A percentile compares a stretch with the other conserved stretches of the same genome.
Evolutionary conservation across 2,113 vertebrate species (phyloP).

Genomic region (Muntiacus reevesi): DNA sequence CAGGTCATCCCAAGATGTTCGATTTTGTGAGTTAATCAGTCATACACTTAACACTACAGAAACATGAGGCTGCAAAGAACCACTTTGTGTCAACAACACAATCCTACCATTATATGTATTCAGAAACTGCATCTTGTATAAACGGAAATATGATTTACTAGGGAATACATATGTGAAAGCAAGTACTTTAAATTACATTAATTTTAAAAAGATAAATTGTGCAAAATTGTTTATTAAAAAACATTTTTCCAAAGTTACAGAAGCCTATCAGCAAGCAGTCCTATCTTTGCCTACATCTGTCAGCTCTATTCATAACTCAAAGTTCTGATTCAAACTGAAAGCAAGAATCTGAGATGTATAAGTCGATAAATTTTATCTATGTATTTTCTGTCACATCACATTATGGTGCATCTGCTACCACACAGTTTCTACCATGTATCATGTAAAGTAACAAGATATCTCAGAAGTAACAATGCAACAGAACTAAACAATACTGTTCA

Average conservation of each 20-base stretch:
- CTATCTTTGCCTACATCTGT: slow-evolving; percentile 5
- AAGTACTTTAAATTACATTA: background rate
- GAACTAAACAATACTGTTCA: slow-evolving; percentile 38
- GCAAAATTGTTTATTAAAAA: background rate
- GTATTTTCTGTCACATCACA: slow-evolving; percentile 74
- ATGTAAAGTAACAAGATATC: slow-evolving; percentile 23
- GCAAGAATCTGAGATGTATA: slow-evolving; percentile 48
- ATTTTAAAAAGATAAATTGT: background rate
- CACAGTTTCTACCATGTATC: background rate
- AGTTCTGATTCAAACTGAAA: slow-evolving; percentile 67
- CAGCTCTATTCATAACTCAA: background rate
- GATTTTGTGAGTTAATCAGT: background rate
- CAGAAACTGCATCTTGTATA: slow-evolving; percentile 16
- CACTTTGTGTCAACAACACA: background rate
- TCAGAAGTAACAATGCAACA: slow-evolving; percentile 12
- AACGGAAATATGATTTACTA: slow-evolving; percentile 42
- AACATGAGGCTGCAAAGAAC: background rate
- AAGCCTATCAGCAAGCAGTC: background rate
- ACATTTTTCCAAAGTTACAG: background rate
- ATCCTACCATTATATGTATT: background rate
- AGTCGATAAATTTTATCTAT: slow-evolving; percentile 61
- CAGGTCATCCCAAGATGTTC: background rate
- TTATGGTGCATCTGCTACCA: slow-evolving; percentile 23
- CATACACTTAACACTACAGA: background rate
- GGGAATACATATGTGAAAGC: background rate